Evolutionary conservation across 1,140 invertebrate genomes (phyloP), one percentile per base, ranked within the genome.

Genomic region (Brachionus manjavacas): DNA sequence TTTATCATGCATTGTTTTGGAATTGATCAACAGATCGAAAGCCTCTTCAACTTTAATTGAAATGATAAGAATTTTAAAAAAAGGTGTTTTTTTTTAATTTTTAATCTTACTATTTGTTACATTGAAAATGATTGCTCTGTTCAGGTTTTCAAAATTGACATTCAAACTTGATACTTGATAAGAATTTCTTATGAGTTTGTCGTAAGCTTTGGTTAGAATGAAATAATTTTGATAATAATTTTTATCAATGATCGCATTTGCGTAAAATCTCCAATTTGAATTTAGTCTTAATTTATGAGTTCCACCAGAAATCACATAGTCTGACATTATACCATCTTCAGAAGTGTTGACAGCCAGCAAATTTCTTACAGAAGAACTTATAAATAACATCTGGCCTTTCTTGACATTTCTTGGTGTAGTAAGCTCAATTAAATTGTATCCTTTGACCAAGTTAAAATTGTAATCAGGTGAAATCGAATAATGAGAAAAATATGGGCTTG

Each of bases 201-300:
- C 25, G n/a, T 31, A 68, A 6, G 12, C 3, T 68, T 31, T 68
- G 3, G 25, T 14, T 1, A 39, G 7, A 14, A 1, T 16, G n/a
- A 31, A 14, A 68, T n/a, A 68, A 68, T 68, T 68, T 68, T 68
- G 66, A 16, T 68, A 68, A 39, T 68, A 68, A 31, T 28, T 2
- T 16, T 68, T 68, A 31, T 68, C 66, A 39, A 68, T 68, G 28
- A 68, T 14, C 1, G 66, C 66, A 68, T 68, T 68, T 6, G n/a
- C 25, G 25, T 31, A 31, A 68, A 68, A 68, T 68, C 66, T 68
- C 66, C 66, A 68, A 39, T 68, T 68, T 31, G 66, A 68, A 39
- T 31, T 28, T 14, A n/a, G 25, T 31, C 66, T 68, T 9, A 68
- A 28, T 68, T 39, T 28, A 31, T 28, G 31, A 8, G 20, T 60